Evolutionary conservation across 2,113 vertebrate genomes (phyloP).

Genomic region (Pantherophis guttatus): DNA sequence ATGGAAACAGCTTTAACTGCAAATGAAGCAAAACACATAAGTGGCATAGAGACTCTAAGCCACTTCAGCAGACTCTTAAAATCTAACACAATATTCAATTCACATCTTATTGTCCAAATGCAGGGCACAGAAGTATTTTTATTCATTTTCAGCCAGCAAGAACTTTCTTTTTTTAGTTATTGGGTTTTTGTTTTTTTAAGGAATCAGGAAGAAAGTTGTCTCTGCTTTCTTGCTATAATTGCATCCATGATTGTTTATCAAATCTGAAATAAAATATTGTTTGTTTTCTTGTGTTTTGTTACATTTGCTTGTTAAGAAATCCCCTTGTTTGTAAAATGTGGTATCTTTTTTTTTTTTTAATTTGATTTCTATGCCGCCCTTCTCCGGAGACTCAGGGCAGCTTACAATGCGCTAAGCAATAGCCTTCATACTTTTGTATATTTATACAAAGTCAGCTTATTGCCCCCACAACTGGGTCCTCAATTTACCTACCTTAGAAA

Average conservation of each 20-base stretch:
- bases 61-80: constrained; percentile 34
- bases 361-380: too few species aligned
- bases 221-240: constrained; percentile 12
- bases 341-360: too few species aligned
- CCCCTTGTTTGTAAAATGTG: not conserved
- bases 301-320: not conserved
- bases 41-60: constrained; percentile 58
- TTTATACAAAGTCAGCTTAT: too few species aligned
- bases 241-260: not conserved
- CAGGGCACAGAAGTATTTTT: constrained; percentile 9
- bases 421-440: too few species aligned
- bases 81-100: constrained; percentile 40
- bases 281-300: not conserved
- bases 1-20: constrained; percentile 34
- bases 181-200: not conserved
- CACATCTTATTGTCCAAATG: constrained; percentile 44
- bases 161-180: constrained; percentile 12
- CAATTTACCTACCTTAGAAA: too few species aligned
- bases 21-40: constrained; percentile 43
- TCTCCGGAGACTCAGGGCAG: too few species aligned
- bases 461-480: too few species aligned
- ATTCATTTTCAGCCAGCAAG: not conserved
- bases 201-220: not conserved
- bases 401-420: too few species aligned
- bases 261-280: constrained; percentile 14